Conservation (phyloP, 2,888 invertebrate genomes). For the Volucella bombylans region DNA sequence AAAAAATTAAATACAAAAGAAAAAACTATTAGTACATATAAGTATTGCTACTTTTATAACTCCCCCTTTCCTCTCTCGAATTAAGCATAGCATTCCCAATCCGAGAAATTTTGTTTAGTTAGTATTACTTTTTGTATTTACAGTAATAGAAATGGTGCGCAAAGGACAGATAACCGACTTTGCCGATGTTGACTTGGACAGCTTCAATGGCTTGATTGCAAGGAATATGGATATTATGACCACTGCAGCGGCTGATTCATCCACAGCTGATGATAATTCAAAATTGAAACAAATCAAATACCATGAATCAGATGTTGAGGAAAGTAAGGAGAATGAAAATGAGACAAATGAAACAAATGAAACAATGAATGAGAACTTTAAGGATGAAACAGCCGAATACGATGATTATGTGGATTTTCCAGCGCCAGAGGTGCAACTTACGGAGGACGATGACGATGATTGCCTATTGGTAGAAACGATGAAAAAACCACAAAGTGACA, state of each 20-base stretch:
- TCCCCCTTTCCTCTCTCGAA: slow-evolving; percentile 49
- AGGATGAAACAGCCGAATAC: not conserved
- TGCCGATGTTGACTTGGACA: slow-evolving; percentile 39
- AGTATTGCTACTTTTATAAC: not conserved
- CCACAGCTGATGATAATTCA: not conserved
- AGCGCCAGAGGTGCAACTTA: slow-evolving; percentile 4
- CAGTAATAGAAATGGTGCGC: slow-evolving; percentile 65
- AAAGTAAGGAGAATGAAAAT: slow-evolving; percentile 25
- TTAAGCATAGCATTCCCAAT: slow-evolving; percentile 55
- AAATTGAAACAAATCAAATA: not conserved
- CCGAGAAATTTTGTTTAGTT: slow-evolving; percentile 27
- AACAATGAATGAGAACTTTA: slow-evolving; percentile 43
- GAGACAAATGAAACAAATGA: slow-evolving; percentile 66
- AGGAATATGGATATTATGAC: slow-evolving; percentile 50
- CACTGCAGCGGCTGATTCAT: slow-evolving; percentile 20
- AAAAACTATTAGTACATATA: slow-evolving; percentile 14
- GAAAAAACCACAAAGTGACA: not conserved
- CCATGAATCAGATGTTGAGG: not conserved
- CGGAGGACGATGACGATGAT: slow-evolving; percentile 40
- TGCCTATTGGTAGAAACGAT: slow-evolving; percentile 25
- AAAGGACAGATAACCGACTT: slow-evolving; percentile 57
- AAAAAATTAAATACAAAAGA: not conserved
- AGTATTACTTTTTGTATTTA: slow-evolving; percentile 20
- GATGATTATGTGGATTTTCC: slow-evolving; percentile 4
- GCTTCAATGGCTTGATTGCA: slow-evolving; percentile 52